Evolutionary conservation across 1,140 invertebrate genomes (phyloP), one percentile per base, ranked within the genome.

Genomic region (Solenopsis fugax): DNA sequence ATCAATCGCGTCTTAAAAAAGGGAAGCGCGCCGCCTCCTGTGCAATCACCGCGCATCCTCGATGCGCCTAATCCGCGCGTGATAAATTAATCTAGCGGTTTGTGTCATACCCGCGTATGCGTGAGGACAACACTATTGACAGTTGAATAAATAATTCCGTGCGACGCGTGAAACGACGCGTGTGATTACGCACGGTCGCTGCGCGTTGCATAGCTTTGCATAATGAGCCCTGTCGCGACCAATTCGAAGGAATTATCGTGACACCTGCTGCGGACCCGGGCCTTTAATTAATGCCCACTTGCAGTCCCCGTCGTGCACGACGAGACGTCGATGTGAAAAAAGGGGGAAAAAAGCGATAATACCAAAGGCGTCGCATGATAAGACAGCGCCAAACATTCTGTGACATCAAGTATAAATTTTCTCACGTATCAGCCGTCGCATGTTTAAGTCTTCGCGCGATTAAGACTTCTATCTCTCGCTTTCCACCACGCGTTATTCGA

Each of bases 191-290:
- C 67, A 64, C 48, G 45, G 41, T 7, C 41, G 45, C 34, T 45
- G 16, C 72, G 13, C 45, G 45, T 71, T 29, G 82, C 85, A 67
- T 84, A 89, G 78, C 52, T 87, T 87, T 73, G 73, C 85, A 89
- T 89, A 67, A 21, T 71, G 54, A 76, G 69, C 21, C 58, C 52
- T 41, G 81, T 78, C 34, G 21, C 50, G 56, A 50, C 24, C 73
- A 87, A 89, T 90, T 87, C 56, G 60, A 84, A 69, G 50, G 85
- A 87, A 90, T 90, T 89, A 87, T 90, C 73, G 45, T 62, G 89
- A 89, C 85, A 89, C 88, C 88, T 87, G 88, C 88, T 56, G 85
- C 72, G 65, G n/a, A 0, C 9, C 6, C 16, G 37, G 37, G 18
- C 56, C 9, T 29, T 50, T 37, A 58, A 89, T 90, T 90, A 89